Evolutionary conservation across 2,113 vertebrate species (phyloP).

Genomic region (Ochotona princeps): DNA sequence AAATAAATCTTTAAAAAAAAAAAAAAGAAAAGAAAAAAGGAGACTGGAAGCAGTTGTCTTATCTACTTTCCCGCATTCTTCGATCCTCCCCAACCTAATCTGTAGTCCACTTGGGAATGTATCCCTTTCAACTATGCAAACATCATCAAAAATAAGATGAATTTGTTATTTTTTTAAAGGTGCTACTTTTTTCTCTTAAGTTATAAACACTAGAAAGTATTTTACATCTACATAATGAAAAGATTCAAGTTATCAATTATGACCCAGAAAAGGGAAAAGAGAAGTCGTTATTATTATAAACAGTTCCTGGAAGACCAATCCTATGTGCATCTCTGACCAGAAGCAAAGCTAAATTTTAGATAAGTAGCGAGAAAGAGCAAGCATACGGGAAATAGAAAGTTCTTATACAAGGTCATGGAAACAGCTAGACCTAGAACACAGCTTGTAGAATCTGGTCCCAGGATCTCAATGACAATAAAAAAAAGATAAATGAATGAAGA

Average conservation of each 20-base stretch:
- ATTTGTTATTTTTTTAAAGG: too few species aligned
- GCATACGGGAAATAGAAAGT: background rate
- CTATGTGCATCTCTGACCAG: background rate
- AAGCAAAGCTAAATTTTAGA: constrained; percentile 34
- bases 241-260: constrained; percentile 12
- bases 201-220: constrained; percentile 6
- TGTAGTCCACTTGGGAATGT: too few species aligned
- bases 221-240: constrained; percentile 21
- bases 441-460: background rate
- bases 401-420: background rate
- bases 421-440: background rate
- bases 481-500: background rate
- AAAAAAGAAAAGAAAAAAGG: too few species aligned
- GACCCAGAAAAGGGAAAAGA: background rate
- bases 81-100: too few species aligned
- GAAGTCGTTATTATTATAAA: constrained; percentile 45
- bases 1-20: too few species aligned
- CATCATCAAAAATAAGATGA: too few species aligned
- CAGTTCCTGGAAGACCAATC: constrained; percentile 1
- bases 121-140: too few species aligned
- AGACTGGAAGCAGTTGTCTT: too few species aligned
- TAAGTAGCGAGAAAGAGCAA: background rate
- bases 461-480: background rate
- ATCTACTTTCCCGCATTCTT: too few species aligned
- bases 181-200: background rate